Evolutionary conservation across 2,113 vertebrate species (phyloP).

Genomic region (Anseranas semipalmata): DNA sequence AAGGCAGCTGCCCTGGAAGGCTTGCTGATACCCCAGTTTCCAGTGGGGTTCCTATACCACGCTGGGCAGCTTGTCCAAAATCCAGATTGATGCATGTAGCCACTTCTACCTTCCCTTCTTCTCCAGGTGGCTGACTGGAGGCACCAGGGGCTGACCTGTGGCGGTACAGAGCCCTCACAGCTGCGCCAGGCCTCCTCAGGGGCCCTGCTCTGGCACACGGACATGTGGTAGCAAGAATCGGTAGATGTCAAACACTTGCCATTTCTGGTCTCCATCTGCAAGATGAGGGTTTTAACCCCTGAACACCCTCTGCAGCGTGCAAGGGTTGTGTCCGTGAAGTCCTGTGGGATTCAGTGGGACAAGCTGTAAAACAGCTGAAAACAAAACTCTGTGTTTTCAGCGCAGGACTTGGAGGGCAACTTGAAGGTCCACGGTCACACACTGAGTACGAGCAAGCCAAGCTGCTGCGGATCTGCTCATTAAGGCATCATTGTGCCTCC

Average conservation of each 20-base stretch:
- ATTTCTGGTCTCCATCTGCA: neutral
- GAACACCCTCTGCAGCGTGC: neutral
- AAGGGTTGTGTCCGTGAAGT: neutral
- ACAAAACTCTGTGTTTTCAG: neutral
- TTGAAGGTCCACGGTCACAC: neutral
- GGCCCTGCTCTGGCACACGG: fast-evolving
- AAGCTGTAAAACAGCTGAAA: neutral
- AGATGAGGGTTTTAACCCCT: fast-evolving
- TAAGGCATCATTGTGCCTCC: constrained; percentile 11
- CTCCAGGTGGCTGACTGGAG: neutral
- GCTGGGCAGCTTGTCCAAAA: neutral
- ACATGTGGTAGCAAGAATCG: fast-evolving
- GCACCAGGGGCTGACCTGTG: neutral
- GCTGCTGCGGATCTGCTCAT: neutral
- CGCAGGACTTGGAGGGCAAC: neutral
- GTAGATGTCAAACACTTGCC: fast-evolving
- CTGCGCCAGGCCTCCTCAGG: fast-evolving
- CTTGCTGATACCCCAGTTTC: neutral
- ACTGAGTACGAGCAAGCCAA: neutral
- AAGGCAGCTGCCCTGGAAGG: neutral
- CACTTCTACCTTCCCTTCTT: neutral
- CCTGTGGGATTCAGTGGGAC: neutral
- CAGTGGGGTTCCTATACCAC: neutral
- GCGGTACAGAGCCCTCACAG: neutral
- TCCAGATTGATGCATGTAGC: neutral